A percentile compares a stretch with the other conserved stretches of the same genome.
These are phyloP conservation scores for Drosophila prosaltans DNA, from an alignment of 1,140 invertebrate genomes.

Conservation along the genomic window DNA sequence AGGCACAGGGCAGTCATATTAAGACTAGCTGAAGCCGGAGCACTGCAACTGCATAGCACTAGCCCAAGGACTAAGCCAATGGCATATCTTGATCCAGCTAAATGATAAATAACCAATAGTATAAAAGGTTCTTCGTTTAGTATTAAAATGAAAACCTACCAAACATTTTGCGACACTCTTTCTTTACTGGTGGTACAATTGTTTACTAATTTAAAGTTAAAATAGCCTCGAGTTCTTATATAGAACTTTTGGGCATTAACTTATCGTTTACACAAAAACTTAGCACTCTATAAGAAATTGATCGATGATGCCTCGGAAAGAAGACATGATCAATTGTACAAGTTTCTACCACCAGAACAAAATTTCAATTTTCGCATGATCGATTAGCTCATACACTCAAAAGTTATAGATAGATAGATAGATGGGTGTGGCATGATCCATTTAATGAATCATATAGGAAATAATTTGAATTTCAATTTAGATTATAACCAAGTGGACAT, in stretches of 20 bases:
- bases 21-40: constrained; percentile 31
- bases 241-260: neutral
- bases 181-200: constrained; percentile 18
- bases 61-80: constrained; percentile 30
- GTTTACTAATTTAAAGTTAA: constrained; percentile 31
- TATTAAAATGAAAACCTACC: constrained; percentile 15
- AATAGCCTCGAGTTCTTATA: constrained; percentile 32
- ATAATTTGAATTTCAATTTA: no score
- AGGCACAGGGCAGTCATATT: constrained; percentile 53
- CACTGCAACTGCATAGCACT: constrained; percentile 30
- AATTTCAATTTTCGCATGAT: constrained; percentile 41
- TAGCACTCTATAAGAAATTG: constrained; percentile 12
- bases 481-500: no score
- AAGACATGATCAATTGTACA: constrained; percentile 36
- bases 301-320: constrained; percentile 37
- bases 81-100: constrained; percentile 32
- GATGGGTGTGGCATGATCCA: no score
- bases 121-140: neutral
- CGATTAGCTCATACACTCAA: constrained; percentile 15
- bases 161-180: constrained; percentile 18
- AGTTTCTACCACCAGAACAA: neutral
- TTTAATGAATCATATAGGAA: no score
- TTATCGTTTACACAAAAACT: constrained; percentile 23
- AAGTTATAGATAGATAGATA: no score
- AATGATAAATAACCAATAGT: neutral